Evolutionary conservation across 1,140 invertebrate genomes (phyloP), one percentile per base, ranked within the genome.

Genomic region (Gryllus bimaculatus): DNA sequence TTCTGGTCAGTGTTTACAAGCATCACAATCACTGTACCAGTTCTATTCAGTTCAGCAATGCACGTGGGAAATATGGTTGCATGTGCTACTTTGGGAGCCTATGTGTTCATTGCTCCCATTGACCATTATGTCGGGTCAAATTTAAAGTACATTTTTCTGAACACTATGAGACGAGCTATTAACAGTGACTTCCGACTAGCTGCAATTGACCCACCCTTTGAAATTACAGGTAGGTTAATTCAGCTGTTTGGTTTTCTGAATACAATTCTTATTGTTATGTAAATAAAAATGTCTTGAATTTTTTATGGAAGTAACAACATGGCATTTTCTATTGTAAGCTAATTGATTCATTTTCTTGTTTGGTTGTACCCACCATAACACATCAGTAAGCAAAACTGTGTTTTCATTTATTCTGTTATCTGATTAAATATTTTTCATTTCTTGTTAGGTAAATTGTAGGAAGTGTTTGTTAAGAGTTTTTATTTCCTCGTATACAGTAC

Each of bases 121-220:
- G 92, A 92, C 85, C 89, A 90, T 82, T 92, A 89, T 81, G 78
- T 89, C 79, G 90, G 90, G 10, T 89, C 89, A 15, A 90, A 89
- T 84, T 84, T 94, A 73, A 91, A 91, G 82, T 94, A 92, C 82
- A 92, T 94, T 74, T 80, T 93, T 2, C 87, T 94, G 13, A 94
- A 93, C 82, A 85, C 88, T 0, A 83, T 93, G 10, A 85, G 91
- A 81, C 85, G 92, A 79, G 87, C 88, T 8, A 88, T 87, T 0
- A 88, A 91, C 18, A 79, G 84, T 0, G 85, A 87, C 75, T 94
- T 93, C 82, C 86, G 88, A 73, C 83, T 85, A 12, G 92, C 91
- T 15, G 85, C 90, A 20, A 84, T 92, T 13, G 85, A 89, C 80
- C 89, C 90, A 48, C 91, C 92, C 0, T 90, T 88, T 83, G 88